Conservation (phyloP, 2,113 vertebrate genomes). For the Hylia prasina region DNA sequence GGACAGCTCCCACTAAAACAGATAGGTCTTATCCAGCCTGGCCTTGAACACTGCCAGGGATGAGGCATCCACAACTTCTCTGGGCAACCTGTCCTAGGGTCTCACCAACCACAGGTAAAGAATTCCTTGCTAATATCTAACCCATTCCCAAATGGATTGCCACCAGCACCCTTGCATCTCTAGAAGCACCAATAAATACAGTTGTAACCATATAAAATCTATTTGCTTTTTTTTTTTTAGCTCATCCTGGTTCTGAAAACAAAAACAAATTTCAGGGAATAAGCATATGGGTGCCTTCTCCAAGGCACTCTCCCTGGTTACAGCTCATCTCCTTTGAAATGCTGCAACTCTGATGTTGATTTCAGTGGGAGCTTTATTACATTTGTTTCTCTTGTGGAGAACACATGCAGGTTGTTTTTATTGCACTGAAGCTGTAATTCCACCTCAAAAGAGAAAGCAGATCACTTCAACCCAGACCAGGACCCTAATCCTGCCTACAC, state of each 20-base stretch:
- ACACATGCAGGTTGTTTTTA: neutral
- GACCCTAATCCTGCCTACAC: neutral
- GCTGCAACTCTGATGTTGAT: neutral
- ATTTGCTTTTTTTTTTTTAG: neutral
- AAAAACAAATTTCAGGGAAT: neutral
- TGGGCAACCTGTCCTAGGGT: neutral
- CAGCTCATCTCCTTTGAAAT: neutral
- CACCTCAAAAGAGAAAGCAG: neutral
- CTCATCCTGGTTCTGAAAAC: neutral
- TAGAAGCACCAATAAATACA: neutral
- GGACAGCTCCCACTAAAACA: neutral
- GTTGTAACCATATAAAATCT: neutral
- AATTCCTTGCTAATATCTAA: neutral
- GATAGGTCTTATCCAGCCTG: neutral
- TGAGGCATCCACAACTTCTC: neutral
- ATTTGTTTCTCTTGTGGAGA: neutral
- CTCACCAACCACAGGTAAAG: neutral
- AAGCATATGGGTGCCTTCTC: neutral
- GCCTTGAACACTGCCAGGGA: neutral
- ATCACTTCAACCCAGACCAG: neutral
- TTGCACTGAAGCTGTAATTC: neutral
- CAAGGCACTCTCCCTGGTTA: neutral
- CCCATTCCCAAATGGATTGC: neutral
- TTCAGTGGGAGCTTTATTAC: neutral
- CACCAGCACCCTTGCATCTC: fast-evolving